Percentiles rank a stretch among this genome's conserved stretches.
These are phyloP conservation scores for Macaria notata DNA, from an alignment of 2,888 invertebrate species.

Conservation along the genomic window DNA sequence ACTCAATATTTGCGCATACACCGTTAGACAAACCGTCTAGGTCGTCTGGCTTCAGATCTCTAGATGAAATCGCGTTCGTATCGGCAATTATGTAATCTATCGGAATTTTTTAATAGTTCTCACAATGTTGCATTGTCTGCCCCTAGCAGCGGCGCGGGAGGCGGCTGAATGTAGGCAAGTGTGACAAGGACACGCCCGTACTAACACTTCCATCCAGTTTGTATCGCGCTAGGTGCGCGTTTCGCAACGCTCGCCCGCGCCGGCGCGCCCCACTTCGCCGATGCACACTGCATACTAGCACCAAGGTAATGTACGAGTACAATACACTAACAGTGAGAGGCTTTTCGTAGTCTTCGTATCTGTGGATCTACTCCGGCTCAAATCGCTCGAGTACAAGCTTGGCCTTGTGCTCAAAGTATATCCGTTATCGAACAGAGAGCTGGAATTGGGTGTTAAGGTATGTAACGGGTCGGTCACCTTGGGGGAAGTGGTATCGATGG, in stretches of 20 bases:
- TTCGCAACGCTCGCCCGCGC: constrained; percentile 71
- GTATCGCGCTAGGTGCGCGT: constrained; percentile 75
- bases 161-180: constrained; percentile 80
- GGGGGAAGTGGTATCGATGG: constrained; percentile 30
- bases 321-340: constrained; percentile 44
- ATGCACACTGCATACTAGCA: constrained; percentile 61
- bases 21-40: neutral
- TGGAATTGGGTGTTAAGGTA: constrained; percentile 7
- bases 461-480: constrained; percentile 23
- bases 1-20: constrained; percentile 19
- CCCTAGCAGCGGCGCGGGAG: constrained; percentile 57
- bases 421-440: constrained; percentile 10
- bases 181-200: constrained; percentile 82
- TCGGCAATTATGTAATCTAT: constrained; percentile 45
- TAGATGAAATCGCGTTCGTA: constrained; percentile 28
- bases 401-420: constrained; percentile 16
- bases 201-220: constrained; percentile 81
- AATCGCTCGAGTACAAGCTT: neutral
- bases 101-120: constrained; percentile 63
- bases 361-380: constrained; percentile 5
- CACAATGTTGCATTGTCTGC: constrained; percentile 73
- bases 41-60: constrained; percentile 6
- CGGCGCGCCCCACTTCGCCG: constrained; percentile 60
- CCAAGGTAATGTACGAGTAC: constrained; percentile 54
- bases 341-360: constrained; percentile 8